Evolutionary conservation across 2,888 invertebrate genomes (phyloP).

Genomic region (Orthosia incerta): DNA sequence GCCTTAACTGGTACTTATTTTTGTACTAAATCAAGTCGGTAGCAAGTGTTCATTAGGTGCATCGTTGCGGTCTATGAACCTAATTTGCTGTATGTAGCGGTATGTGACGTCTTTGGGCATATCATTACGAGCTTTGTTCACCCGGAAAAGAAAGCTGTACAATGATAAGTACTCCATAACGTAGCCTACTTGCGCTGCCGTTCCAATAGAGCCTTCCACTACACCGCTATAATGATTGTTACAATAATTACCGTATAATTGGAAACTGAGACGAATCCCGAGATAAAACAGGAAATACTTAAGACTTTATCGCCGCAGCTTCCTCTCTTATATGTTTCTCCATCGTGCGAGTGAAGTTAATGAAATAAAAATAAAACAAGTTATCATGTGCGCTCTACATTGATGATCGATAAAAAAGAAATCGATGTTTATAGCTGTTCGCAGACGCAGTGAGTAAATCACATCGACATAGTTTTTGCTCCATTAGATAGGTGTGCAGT

Average conservation of each 20-base stretch:
- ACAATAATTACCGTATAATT: constrained; percentile 50
- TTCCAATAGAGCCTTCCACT: constrained; percentile 10
- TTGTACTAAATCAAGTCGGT: constrained; percentile 32
- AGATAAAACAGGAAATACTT: constrained; percentile 50
- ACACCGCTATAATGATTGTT: constrained; percentile 22
- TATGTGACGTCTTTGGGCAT: constrained; percentile 26
- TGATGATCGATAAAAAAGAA: constrained; percentile 35
- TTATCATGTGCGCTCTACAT: constrained; percentile 28
- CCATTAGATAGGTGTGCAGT: constrained; percentile 63
- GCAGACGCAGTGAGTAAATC: constrained; percentile 43
- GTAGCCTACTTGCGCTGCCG: constrained; percentile 14
- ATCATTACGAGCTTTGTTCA: constrained; percentile 40
- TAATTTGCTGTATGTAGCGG: constrained; percentile 23
- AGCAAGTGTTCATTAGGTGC: constrained; percentile 27
- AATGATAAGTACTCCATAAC: constrained; percentile 11
- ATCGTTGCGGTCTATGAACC: constrained; percentile 34
- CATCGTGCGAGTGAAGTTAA: constrained; percentile 31
- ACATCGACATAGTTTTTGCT: constrained; percentile 56
- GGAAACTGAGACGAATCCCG: constrained; percentile 31
- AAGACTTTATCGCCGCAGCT: constrained; percentile 51
- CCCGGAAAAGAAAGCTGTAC: constrained; percentile 38
- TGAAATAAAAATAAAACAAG: constrained; percentile 44
- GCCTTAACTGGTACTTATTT: constrained; percentile 23
- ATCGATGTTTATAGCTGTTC: constrained; percentile 41
- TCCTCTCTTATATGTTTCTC: constrained; percentile 42